Evolutionary conservation across 2,888 invertebrate genomes (phyloP).

Genomic region (Dorcus parallelipipedus): DNA sequence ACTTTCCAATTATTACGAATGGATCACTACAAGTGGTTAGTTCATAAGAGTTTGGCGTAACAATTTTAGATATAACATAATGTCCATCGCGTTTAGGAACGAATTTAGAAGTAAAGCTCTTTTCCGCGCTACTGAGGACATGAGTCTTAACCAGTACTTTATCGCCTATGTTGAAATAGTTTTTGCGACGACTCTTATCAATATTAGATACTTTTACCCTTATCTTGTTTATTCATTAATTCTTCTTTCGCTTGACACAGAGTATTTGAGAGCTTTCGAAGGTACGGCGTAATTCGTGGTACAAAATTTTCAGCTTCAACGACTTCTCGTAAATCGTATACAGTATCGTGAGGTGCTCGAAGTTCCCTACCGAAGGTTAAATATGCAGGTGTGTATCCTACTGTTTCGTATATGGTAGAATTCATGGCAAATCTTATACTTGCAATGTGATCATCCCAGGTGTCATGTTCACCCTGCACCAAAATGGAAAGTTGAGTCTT

Average conservation of each 20-base stretch:
- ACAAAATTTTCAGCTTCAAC: slow-evolving; percentile 11
- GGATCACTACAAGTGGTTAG: no score
- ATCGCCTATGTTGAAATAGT: no score
- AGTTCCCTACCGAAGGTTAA: slow-evolving; percentile 32
- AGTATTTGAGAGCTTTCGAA: neutral
- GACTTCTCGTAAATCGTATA: slow-evolving; percentile 10
- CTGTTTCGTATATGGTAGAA: slow-evolving; percentile 19
- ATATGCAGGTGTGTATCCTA: slow-evolving; percentile 29
- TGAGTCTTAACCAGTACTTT: no score
- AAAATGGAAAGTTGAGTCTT: slow-evolving; percentile 32
- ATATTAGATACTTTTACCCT: no score
- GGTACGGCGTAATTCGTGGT: slow-evolving; percentile 12
- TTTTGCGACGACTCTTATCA: no score
- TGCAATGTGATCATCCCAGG: slow-evolving; percentile 28
- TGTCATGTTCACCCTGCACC: slow-evolving; percentile 25
- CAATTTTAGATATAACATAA: no score
- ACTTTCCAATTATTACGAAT: no score
- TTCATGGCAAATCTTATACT: slow-evolving; percentile 32
- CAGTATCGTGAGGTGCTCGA: slow-evolving; percentile 18
- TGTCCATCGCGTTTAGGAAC: no score
- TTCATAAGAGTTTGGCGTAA: no score
- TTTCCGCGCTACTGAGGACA: no score
- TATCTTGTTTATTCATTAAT: slow-evolving; percentile 4
- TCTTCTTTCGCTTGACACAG: neutral
- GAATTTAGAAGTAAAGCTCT: no score